A percentile compares a stretch with the other conserved stretches of the same genome.
Evolutionary conservation across 2,113 vertebrate species (phyloP).

Genomic region (Cheirogaleus medius): DNA sequence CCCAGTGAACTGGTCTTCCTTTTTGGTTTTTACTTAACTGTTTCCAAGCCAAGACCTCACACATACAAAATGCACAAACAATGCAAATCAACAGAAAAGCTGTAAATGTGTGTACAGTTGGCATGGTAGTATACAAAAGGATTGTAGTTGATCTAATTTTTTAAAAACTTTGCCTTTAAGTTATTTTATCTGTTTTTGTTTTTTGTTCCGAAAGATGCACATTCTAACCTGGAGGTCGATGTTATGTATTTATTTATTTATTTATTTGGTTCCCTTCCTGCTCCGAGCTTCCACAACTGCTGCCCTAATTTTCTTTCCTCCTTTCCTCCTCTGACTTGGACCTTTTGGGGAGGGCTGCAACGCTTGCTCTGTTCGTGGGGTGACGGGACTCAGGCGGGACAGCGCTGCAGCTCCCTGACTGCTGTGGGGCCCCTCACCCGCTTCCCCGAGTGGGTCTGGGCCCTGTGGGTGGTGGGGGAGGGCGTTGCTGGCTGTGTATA

Average conservation of each 20-base stretch:
- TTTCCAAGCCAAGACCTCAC: constrained; percentile 81
- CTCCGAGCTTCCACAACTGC: constrained; percentile 88
- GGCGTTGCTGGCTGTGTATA: constrained; percentile 63
- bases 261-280: constrained; percentile 84
- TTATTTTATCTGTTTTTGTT: constrained; percentile 82
- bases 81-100: constrained; percentile 87
- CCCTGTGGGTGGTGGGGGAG: constrained; percentile 22
- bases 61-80: constrained; percentile 83
- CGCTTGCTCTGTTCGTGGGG: constrained; percentile 69
- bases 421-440: not conserved
- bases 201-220: constrained; percentile 67
- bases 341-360: constrained; percentile 43
- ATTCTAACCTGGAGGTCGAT: constrained; percentile 80
- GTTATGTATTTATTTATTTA: constrained; percentile 98
- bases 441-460: constrained; percentile 42
- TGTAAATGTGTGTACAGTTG: constrained; percentile 87
- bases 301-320: constrained; percentile 57
- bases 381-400: constrained; percentile 60
- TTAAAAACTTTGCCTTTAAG: constrained; percentile 78
- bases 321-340: constrained; percentile 63
- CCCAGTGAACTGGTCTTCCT: constrained; percentile 77
- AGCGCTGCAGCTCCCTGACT: constrained; percentile 57
- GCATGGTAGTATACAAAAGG: constrained; percentile 82
- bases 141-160: constrained; percentile 79
- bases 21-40: constrained; percentile 82